Evolutionary conservation across 2,113 vertebrate genomes (phyloP).

Genomic region (Piaya cayana): DNA sequence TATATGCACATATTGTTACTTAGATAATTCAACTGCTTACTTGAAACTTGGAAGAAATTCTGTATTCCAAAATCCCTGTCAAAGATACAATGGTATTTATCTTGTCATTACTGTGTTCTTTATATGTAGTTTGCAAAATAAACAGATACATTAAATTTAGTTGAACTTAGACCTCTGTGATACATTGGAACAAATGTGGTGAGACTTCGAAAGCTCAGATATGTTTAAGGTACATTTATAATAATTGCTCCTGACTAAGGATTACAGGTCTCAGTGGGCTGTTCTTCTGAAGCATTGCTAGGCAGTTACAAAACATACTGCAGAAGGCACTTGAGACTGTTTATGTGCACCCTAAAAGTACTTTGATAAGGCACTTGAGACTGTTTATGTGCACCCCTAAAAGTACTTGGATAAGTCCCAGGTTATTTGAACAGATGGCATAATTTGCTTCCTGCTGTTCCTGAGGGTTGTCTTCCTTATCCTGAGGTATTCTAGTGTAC

Average conservation of each 20-base stretch:
- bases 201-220: conserved; percentile 2
- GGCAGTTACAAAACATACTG: background rate
- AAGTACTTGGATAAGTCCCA: background rate
- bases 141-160: background rate
- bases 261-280: background rate
- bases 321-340: conserved; percentile 6
- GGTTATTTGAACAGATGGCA: background rate
- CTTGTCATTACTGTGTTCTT: background rate
- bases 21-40: background rate
- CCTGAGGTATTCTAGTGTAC: background rate
- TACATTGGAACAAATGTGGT: background rate
- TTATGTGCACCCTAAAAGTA: background rate
- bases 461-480: background rate
- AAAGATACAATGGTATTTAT: background rate
- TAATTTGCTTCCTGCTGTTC: conserved; percentile 13
- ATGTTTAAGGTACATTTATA: background rate
- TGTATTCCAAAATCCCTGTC: background rate
- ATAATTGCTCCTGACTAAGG: conserved; percentile 3
- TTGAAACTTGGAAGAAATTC: background rate
- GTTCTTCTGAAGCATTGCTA: conserved; percentile 14
- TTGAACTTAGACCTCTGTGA: background rate
- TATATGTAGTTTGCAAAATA: background rate
- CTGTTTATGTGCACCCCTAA: background rate
- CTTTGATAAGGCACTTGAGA: background rate
- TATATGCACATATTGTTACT: background rate